Conservation (phyloP, 2,113 vertebrate genomes). For the Catharus bicknelli region DNA sequence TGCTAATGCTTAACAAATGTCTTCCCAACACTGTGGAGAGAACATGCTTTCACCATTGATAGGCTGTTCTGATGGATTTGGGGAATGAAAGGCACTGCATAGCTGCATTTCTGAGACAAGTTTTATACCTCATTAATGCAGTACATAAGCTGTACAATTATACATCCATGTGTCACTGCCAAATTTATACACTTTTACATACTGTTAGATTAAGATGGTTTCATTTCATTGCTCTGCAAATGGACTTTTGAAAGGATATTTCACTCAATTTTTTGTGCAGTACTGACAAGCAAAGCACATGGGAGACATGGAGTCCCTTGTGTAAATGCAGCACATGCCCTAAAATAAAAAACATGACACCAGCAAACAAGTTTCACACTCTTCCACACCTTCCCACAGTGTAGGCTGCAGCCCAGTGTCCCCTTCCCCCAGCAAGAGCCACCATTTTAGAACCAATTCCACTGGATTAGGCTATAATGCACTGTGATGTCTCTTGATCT, state of each 20-base stretch:
- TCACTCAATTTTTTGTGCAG: background rate
- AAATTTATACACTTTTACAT: slow-evolving; percentile 47
- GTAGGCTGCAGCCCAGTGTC: background rate
- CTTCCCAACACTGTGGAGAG: background rate
- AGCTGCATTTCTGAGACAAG: slow-evolving; percentile 16
- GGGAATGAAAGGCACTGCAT: slow-evolving; percentile 1
- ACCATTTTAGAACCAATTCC: slow-evolving; percentile 9
- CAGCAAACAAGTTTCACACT: background rate
- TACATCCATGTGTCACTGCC: slow-evolving; percentile 40
- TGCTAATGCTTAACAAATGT: background rate
- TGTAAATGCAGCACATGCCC: background rate
- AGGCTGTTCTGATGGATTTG: background rate
- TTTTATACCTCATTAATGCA: slow-evolving; percentile 52
- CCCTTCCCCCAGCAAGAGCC: background rate
- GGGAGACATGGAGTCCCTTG: background rate
- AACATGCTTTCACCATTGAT: background rate
- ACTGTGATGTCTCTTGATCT: background rate
- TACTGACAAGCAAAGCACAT: background rate
- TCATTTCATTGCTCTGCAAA: slow-evolving; percentile 41
- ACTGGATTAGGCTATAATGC: background rate
- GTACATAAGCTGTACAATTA: slow-evolving; percentile 41
- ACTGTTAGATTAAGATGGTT: slow-evolving; percentile 35
- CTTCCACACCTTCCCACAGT: background rate
- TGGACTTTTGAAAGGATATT: slow-evolving; percentile 26
- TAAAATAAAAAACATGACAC: background rate